These are phyloP conservation scores for Melanerpes aurifrons DNA, from an alignment of 2,113 vertebrate genomes.

Conservation along the genomic window DNA sequence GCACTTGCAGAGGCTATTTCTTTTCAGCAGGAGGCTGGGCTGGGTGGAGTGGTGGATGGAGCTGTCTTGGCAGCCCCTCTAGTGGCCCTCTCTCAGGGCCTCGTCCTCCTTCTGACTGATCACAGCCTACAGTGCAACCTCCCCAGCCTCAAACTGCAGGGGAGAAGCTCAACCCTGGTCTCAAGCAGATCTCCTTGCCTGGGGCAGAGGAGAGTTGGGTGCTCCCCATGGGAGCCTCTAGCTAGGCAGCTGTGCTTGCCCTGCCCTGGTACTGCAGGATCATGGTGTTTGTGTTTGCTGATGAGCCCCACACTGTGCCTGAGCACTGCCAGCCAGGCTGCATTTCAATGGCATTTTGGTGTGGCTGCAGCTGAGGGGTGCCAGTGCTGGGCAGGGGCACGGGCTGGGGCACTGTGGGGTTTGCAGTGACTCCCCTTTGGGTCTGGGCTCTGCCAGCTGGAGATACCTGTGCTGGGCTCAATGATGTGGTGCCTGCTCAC, in stretches of 20 bases:
- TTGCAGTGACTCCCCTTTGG: neutral
- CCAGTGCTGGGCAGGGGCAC: accelerated
- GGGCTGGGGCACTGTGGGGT: neutral
- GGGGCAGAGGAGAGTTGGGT: neutral
- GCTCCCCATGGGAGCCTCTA: neutral
- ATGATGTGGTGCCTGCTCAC: accelerated
- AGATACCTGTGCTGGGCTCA: neutral
- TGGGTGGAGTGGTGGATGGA: neutral
- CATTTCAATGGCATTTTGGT: slow-evolving; percentile 38
- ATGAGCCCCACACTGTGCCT: slow-evolving; percentile 77
- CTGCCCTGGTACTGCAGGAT: slow-evolving; percentile 45
- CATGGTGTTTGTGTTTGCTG: slow-evolving; percentile 76
- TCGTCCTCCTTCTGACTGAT: neutral
- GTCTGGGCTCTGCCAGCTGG: neutral
- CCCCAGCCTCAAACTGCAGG: accelerated
- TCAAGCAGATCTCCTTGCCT: neutral
- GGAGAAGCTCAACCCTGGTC: neutral
- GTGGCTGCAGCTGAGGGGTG: neutral
- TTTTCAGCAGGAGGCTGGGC: neutral
- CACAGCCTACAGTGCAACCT: neutral
- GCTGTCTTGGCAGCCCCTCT: neutral
- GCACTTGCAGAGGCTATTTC: neutral
- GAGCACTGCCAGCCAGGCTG: slow-evolving; percentile 19
- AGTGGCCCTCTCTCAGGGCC: neutral
- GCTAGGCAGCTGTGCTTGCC: neutral